Conservation (phyloP, 2,888 invertebrate species). For the Yponomeuta evonymella region DNA sequence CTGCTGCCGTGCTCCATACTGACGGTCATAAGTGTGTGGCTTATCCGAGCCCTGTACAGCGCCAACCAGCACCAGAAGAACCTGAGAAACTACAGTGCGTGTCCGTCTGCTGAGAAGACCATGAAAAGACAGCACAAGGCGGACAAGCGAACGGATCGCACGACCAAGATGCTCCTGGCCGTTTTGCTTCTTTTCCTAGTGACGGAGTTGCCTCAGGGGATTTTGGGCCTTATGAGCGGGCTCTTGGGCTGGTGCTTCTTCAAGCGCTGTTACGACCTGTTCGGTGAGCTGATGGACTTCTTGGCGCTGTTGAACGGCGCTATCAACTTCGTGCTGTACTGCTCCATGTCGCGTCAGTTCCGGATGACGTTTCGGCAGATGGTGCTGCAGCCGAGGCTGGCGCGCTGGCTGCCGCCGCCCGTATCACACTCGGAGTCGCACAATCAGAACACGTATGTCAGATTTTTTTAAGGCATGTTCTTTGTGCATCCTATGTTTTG, state of each 20-base stretch:
- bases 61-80: constrained; percentile 85
- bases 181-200: constrained; percentile 90
- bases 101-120: constrained; percentile 66
- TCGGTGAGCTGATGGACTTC: constrained; percentile 93
- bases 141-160: constrained; percentile 88
- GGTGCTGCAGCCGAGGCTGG: constrained; percentile 79
- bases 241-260: constrained; percentile 84
- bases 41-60: constrained; percentile 83
- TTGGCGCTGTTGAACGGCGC: constrained; percentile 93
- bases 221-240: constrained; percentile 82
- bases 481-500: background rate
- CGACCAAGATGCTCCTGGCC: constrained; percentile 92
- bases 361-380: constrained; percentile 85
- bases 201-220: constrained; percentile 92
- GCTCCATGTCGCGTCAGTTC: constrained; percentile 95
- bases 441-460: constrained; percentile 77
- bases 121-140: constrained; percentile 73
- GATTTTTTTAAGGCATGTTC: constrained; percentile 4
- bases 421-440: constrained; percentile 79
- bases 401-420: constrained; percentile 75
- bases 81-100: constrained; percentile 78
- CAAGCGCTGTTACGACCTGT: constrained; percentile 84
- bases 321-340: constrained; percentile 95
- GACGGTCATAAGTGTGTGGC: constrained; percentile 82
- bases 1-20: constrained; percentile 86